Evolutionary conservation across 1,140 invertebrate species (phyloP).

Genomic region (Halotydeus destructor): DNA sequence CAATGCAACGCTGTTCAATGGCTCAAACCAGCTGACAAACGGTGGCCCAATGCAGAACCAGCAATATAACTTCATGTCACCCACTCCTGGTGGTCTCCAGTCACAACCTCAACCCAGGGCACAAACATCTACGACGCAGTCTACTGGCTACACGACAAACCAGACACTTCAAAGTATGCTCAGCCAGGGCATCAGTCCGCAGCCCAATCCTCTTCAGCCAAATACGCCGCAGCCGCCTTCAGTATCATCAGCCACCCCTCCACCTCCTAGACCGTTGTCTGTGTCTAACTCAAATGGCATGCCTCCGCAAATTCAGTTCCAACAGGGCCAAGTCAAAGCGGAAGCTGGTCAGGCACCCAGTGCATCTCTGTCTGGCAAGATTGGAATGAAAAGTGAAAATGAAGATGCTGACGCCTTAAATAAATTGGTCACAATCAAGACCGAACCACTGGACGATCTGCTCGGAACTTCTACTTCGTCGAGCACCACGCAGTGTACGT

Average conservation of each 20-base stretch:
- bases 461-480: not conserved
- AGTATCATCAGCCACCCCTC: slow-evolving; percentile 13
- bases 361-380: not conserved
- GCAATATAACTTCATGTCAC: too few relatives aligned
- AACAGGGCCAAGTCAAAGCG: too few relatives aligned
- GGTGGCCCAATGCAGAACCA: too few relatives aligned
- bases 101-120: too few relatives aligned
- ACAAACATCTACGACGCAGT: slow-evolving; percentile 1
- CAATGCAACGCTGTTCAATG: not conserved
- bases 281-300: not conserved
- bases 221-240: slow-evolving; percentile 7
- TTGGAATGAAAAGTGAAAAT: too few relatives aligned
- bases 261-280: not conserved
- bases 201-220: slow-evolving; percentile 11
- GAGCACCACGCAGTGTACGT: not conserved
- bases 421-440: slow-evolving; percentile 3
- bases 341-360: too few relatives aligned
- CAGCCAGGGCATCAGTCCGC: too few relatives aligned
- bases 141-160: not conserved
- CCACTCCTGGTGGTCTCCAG: too few relatives aligned
- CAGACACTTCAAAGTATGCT: too few relatives aligned
- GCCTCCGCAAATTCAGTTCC: not conserved
- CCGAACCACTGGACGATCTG: slow-evolving; percentile 3
- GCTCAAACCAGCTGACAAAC: not conserved
- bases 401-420: too few relatives aligned